These are phyloP conservation scores for Taphrorychus bicolor DNA, from an alignment of 2,888 invertebrate genomes.

Conservation along the genomic window DNA sequence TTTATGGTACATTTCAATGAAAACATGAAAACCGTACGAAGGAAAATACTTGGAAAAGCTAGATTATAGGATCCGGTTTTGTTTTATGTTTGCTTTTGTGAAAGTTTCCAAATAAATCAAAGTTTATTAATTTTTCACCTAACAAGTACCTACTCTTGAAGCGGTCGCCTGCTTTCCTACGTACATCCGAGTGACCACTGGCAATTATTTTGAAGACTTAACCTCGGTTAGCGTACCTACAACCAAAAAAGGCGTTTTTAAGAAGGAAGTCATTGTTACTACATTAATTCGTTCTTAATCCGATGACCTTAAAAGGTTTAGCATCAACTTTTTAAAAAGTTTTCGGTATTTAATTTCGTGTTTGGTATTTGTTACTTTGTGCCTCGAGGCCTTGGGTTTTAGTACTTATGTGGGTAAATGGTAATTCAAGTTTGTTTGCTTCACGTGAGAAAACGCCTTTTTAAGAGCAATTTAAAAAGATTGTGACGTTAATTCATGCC, in stretches of 20 bases:
- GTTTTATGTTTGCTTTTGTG: constrained; percentile 1
- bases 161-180: too few species aligned
- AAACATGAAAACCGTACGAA: constrained; percentile 32
- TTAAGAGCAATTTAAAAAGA: neutral
- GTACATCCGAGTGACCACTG: neutral
- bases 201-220: neutral
- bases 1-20: constrained; percentile 38
- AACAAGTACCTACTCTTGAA: too few species aligned
- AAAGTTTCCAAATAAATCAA: neutral
- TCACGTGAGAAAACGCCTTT: neutral
- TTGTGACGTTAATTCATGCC: neutral
- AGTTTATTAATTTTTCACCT: neutral
- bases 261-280: neutral
- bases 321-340: neutral
- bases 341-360: neutral
- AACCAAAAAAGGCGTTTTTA: neutral
- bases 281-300: neutral
- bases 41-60: constrained; percentile 23
- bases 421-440: neutral
- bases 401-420: neutral
- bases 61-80: constrained; percentile 10
- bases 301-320: neutral
- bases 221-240: neutral
- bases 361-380: neutral
- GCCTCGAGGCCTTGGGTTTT: neutral